phyloP scores from a whole-genome alignment of 2,888 invertebrate genomes.

The Apantesis nais region DNA sequence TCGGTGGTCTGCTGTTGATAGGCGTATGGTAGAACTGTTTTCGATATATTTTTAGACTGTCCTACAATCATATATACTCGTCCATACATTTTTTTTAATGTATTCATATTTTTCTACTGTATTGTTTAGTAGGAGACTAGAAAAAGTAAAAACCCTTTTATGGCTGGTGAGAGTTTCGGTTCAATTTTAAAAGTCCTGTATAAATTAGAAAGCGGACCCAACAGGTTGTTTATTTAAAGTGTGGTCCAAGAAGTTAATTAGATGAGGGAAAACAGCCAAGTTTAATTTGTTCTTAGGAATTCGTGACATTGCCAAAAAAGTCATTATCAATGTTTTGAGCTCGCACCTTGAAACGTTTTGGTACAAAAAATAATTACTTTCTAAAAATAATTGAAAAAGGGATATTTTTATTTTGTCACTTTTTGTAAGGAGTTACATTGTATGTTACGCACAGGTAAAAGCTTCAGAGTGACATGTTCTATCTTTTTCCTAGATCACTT shows the following conservation, averaged over 20 bases:
- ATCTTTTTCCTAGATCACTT: neutral
- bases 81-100: too few relatives aligned
- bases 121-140: neutral
- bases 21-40: too few relatives aligned
- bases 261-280: conserved; percentile 52
- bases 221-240: conserved; percentile 54
- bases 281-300: conserved; percentile 55
- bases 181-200: conserved; percentile 27
- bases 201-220: conserved; percentile 43
- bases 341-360: conserved; percentile 29
- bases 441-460: neutral
- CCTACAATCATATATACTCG: too few relatives aligned
- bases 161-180: conserved; percentile 22
- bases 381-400: conserved; percentile 11
- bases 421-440: conserved; percentile 10
- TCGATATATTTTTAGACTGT: too few relatives aligned
- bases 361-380: conserved; percentile 32
- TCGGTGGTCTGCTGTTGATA: too few relatives aligned
- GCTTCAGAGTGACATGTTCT: neutral
- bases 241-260: conserved; percentile 56
- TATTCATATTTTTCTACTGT: neutral
- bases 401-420: neutral
- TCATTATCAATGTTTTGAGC: conserved; percentile 49
- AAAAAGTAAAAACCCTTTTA: conserved; percentile 16
- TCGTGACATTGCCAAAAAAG: conserved; percentile 54